Percentiles rank a stretch among this genome's conserved stretches.
Conservation (phyloP, 2,888 invertebrate species). For the Eueremaeus valkanovi region DNA sequence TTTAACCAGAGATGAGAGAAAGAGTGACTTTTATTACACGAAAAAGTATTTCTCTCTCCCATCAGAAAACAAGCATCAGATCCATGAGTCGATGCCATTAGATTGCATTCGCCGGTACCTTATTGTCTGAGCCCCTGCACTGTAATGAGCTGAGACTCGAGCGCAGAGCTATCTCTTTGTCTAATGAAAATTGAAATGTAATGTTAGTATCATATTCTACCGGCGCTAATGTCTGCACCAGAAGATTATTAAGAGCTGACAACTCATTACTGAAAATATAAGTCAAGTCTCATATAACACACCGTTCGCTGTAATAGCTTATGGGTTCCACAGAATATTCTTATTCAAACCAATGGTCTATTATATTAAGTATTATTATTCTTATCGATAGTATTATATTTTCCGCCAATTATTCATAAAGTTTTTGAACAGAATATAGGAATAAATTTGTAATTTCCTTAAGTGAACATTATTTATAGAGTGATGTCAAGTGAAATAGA, state of each 20-base stretch:
- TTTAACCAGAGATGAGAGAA: neutral
- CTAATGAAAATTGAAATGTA: neutral
- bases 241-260: neutral
- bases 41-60: conserved; percentile 10
- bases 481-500: no score
- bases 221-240: neutral
- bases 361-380: neutral
- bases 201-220: neutral
- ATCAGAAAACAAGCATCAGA: conserved; percentile 3
- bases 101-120: neutral
- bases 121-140: neutral
- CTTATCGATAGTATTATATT: neutral
- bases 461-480: neutral
- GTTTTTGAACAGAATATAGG: neutral
- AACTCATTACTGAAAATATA: neutral
- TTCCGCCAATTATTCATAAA: neutral
- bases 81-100: neutral
- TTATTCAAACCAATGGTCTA: neutral
- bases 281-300: neutral
- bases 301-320: neutral
- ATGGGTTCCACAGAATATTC: neutral
- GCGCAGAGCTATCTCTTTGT: neutral
- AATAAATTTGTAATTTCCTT: neutral
- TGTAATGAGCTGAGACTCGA: neutral
- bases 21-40: conserved; percentile 19